Percentiles rank a stretch among this genome's conserved stretches.
phyloP scores from a whole-genome alignment of 1,140 invertebrate genomes.

The Drosophila quadrilineata region DNA sequence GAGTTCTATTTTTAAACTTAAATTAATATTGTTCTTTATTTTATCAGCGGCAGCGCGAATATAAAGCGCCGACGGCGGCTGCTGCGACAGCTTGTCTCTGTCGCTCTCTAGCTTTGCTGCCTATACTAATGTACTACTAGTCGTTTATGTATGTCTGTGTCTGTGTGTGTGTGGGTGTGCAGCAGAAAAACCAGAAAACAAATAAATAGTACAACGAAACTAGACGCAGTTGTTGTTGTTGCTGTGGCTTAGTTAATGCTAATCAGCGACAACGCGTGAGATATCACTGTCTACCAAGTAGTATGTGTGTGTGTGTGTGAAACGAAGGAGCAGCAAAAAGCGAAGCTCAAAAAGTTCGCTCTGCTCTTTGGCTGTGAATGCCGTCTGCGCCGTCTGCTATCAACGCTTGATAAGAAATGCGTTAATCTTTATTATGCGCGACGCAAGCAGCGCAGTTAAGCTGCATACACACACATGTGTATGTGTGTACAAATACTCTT shows the following conservation, averaged over 20 bases:
- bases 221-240: conserved; percentile 46
- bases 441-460: conserved; percentile 49
- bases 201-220: conserved; percentile 74
- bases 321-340: conserved; percentile 37
- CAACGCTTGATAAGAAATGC: conserved; percentile 76
- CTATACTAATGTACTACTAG: conserved; percentile 9
- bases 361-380: conserved; percentile 34
- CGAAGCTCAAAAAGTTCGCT: conserved; percentile 40
- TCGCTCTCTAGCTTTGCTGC: neutral
- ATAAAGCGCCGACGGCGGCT: conserved; percentile 63
- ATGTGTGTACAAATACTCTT: conserved; percentile 2
- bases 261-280: conserved; percentile 51
- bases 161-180: conserved; percentile 27
- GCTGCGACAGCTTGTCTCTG: conserved; percentile 43
- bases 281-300: conserved; percentile 41
- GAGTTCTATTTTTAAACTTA: conserved; percentile 78
- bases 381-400: conserved; percentile 55
- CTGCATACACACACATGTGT: conserved; percentile 28
- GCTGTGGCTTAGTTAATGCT: conserved; percentile 49
- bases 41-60: conserved; percentile 73
- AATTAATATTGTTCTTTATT: conserved; percentile 80
- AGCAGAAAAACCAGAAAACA: conserved; percentile 62
- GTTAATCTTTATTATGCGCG: conserved; percentile 73
- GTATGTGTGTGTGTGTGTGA: neutral
- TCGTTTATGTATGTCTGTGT: conserved; percentile 3